These are phyloP conservation scores for Philotrypesis tridentata DNA, from an alignment of 1,140 invertebrate genomes.

Conservation along the genomic window DNA sequence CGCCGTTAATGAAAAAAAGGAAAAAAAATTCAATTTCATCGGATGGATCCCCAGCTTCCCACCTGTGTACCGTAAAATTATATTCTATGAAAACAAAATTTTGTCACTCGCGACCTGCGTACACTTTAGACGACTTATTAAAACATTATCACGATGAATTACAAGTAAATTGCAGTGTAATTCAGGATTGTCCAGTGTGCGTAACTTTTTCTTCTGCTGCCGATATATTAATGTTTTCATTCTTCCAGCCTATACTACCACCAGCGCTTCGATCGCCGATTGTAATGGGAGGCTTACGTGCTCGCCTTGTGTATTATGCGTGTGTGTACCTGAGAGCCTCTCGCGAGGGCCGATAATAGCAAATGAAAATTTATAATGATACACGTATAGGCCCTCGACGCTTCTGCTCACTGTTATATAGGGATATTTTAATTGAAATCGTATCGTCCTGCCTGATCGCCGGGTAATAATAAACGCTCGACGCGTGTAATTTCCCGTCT, in stretches of 20 bases:
- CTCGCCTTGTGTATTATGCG: background rate
- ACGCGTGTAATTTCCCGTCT: background rate
- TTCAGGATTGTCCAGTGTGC: background rate
- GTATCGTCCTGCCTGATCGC: background rate
- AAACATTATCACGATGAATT: slow-evolving; percentile 44
- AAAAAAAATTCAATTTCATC: background rate
- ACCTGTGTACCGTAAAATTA: background rate
- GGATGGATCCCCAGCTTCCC: no score
- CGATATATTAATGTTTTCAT: slow-evolving; percentile 40
- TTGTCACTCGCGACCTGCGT: no score
- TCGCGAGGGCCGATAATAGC: background rate
- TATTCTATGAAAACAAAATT: background rate
- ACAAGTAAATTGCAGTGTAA: slow-evolving; percentile 43
- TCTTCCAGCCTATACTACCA: background rate
- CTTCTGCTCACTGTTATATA: background rate
- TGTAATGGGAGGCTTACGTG: slow-evolving; percentile 2
- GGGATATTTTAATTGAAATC: slow-evolving; percentile 26
- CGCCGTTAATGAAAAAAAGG: no score
- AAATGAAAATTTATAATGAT: slow-evolving; percentile 23
- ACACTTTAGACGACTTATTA: slow-evolving; percentile 27
- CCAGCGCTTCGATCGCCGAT: background rate
- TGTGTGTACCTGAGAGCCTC: background rate
- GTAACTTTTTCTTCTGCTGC: background rate
- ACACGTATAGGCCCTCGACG: background rate
- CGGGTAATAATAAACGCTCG: no score